Evolutionary conservation across 1,140 invertebrate species (phyloP).

Genomic region (Cherax destructor): DNA sequence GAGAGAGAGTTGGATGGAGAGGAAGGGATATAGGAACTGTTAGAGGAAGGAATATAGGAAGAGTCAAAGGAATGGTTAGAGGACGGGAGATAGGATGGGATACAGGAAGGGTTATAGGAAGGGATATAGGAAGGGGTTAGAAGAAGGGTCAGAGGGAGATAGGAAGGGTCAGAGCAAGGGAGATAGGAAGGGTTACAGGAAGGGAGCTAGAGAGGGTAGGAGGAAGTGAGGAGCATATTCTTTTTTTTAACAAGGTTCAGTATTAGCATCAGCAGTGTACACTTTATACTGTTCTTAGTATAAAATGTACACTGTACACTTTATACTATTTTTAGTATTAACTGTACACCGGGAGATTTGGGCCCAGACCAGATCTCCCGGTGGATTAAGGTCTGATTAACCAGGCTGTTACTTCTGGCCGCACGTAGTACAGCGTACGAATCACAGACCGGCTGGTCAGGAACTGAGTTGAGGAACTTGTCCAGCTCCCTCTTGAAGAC

Average conservation of each 20-base stretch:
- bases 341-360: no score
- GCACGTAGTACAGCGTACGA: no score
- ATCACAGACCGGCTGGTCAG: no score
- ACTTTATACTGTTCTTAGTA: no score
- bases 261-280: background rate
- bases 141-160: background rate
- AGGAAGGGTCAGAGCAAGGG: constrained; percentile 8
- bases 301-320: background rate
- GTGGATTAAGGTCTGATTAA: no score
- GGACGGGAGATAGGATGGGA: background rate
- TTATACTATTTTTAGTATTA: no score
- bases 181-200: background rate
- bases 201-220: background rate
- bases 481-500: no score
- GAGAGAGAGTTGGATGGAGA: background rate
- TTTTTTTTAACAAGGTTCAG: background rate
- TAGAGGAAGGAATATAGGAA: constrained; percentile 1
- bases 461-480: no score
- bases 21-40: background rate
- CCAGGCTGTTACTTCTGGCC: no score
- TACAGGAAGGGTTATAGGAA: background rate
- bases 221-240: background rate
- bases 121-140: background rate
- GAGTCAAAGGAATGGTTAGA: background rate
- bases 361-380: no score